Conservation (phyloP, 2,888 invertebrate genomes). For the Drosophila picticornis region DNA sequence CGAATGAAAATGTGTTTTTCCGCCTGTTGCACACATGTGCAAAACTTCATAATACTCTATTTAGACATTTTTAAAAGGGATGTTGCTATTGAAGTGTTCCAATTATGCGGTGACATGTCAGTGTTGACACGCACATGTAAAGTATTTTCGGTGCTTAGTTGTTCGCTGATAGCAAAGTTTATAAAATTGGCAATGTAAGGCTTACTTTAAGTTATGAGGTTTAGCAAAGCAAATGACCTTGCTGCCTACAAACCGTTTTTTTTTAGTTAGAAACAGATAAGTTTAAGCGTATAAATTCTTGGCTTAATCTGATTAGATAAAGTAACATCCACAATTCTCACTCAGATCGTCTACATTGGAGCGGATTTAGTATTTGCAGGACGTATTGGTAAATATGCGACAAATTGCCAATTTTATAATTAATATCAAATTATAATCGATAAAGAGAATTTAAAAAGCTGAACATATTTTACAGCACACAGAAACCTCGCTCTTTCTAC, state of each 20-base stretch:
- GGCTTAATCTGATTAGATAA: background rate
- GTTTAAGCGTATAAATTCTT: background rate
- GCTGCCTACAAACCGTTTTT: background rate
- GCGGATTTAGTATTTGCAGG: background rate
- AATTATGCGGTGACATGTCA: slow-evolving; percentile 57
- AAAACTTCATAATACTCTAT: background rate
- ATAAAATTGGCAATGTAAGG: background rate
- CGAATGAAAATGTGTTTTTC: background rate
- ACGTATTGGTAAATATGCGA: background rate
- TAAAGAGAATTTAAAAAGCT: background rate
- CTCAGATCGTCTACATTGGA: background rate
- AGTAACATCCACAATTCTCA: background rate
- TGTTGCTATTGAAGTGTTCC: slow-evolving; percentile 67
- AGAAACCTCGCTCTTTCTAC: background rate
- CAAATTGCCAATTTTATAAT: background rate
- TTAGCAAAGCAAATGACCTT: background rate
- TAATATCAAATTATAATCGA: background rate
- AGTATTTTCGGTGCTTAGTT: background rate
- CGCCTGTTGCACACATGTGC: background rate
- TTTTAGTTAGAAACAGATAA: background rate
- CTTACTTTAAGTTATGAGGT: background rate
- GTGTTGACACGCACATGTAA: slow-evolving; percentile 21
- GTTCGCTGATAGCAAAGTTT: background rate
- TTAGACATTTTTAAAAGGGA: background rate
- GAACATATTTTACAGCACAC: background rate